phyloP scores from a whole-genome alignment of 1,140 invertebrate genomes.

The Zaprionus africanus region DNA sequence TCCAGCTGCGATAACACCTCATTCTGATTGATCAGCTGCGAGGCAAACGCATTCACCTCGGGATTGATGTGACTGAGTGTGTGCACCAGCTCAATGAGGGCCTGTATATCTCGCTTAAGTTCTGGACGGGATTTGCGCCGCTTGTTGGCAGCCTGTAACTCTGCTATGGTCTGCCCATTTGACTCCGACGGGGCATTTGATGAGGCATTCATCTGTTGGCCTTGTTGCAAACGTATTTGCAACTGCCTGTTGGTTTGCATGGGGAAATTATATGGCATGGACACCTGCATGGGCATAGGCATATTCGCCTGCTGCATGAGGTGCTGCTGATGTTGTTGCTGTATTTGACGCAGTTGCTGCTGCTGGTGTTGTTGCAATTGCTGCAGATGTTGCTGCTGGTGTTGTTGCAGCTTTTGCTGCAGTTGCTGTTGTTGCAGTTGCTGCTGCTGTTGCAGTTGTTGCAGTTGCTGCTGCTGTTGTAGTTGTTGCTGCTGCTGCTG shows the following conservation, averaged over 20 bases:
- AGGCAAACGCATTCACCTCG: conserved; percentile 48
- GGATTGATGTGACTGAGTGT: conserved; percentile 49
- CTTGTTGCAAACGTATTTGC: conserved; percentile 22
- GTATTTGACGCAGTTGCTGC: conserved; percentile 1
- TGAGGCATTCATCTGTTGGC: background rate
- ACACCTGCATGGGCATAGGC: conserved; percentile 8
- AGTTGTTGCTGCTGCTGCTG: conserved; percentile 9
- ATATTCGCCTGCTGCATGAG: background rate
- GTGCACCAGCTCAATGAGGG: conserved; percentile 56
- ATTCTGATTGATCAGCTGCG: conserved; percentile 47
- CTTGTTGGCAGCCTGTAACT: conserved; percentile 13
- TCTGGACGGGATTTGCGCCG: conserved; percentile 38
- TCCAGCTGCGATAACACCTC: conserved; percentile 61
- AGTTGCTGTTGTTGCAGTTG: background rate
- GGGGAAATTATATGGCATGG: conserved; percentile 15
- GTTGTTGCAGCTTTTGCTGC: background rate
- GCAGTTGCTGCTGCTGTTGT: background rate
- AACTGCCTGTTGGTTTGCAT: conserved; percentile 23
- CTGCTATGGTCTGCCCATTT: background rate
- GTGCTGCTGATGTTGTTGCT: conserved; percentile 2
- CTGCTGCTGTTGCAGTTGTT: background rate
- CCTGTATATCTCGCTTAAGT: conserved; percentile 52
- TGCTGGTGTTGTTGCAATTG: conserved; percentile 6
- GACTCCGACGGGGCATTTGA: background rate
- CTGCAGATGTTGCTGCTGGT: conserved; percentile 6